Conservation (phyloP, 2,888 invertebrate species). For the Drosophila tanythrix region DNA sequence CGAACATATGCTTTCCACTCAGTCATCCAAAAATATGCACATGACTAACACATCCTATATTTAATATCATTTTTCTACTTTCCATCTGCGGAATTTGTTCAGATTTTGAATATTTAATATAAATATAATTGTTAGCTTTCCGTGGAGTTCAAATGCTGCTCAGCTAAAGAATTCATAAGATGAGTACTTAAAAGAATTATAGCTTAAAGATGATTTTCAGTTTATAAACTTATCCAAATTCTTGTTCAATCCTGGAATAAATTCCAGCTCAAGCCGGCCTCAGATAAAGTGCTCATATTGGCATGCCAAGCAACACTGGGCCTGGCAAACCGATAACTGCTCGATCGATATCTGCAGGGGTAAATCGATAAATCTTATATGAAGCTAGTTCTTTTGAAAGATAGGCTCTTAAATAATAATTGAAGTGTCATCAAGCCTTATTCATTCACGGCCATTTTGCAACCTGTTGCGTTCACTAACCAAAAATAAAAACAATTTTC, state of each 20-base stretch:
- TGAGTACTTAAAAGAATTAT: neutral
- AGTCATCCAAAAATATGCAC: slow-evolving; percentile 20
- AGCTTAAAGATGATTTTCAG: neutral
- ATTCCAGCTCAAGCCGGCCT: neutral
- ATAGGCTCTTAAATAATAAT: neutral
- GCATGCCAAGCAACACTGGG: neutral
- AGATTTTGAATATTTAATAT: too few relatives aligned
- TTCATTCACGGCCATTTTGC: slow-evolving; percentile 20
- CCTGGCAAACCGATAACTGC: neutral
- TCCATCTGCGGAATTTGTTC: neutral
- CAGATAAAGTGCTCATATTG: neutral
- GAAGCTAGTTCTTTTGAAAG: neutral
- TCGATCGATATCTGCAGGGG: neutral
- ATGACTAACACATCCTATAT: slow-evolving; percentile 30
- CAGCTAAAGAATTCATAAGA: neutral
- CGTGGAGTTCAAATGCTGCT: neutral
- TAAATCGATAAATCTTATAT: neutral
- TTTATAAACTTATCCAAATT: neutral
- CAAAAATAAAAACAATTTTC: slow-evolving; percentile 9
- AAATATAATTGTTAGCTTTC: neutral
- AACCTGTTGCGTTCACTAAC: slow-evolving; percentile 43
- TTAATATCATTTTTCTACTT: neutral
- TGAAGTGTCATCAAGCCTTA: neutral
- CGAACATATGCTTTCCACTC: slow-evolving; percentile 17
- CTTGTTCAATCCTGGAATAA: neutral